phyloP scores from a whole-genome alignment of 2,797 vertebrate species.

The Takifugu rubripes region DNA sequence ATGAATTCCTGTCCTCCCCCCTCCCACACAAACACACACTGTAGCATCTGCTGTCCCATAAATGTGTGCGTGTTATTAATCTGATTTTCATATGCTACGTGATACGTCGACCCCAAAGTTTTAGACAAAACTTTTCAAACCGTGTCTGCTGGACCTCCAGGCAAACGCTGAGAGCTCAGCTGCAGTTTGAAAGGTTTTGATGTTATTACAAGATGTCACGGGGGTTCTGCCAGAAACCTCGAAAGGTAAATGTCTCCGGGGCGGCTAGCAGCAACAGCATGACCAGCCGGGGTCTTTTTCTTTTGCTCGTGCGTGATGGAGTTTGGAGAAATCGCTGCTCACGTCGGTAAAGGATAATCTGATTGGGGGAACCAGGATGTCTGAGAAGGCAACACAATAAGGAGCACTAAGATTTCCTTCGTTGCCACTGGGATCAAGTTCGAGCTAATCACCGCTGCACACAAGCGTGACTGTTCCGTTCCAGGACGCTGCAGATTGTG shows the following conservation, averaged over 20 bases:
- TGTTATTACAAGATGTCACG: neutral
- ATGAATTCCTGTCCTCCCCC: conserved; percentile 1
- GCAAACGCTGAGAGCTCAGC: neutral
- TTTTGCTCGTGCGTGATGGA: conserved; percentile 17
- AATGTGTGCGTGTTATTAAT: conserved; percentile 23
- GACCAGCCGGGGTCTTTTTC: neutral
- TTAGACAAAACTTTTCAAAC: conserved; percentile 65
- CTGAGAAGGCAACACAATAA: conserved; percentile 55
- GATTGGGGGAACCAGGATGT: conserved; percentile 35
- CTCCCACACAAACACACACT: conserved; percentile 6
- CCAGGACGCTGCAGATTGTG: conserved; percentile 60
- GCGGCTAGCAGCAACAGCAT: conserved; percentile 14
- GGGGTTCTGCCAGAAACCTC: conserved; percentile 7
- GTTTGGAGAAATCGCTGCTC: conserved; percentile 27
- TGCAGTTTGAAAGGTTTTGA: conserved; percentile 2
- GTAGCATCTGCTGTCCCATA: conserved; percentile 11
- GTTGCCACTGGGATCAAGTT: conserved; percentile 67
- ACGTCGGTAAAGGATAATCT: conserved; percentile 55
- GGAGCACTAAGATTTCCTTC: conserved; percentile 50
- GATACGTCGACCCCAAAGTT: conserved; percentile 26
- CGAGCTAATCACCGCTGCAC: conserved; percentile 75
- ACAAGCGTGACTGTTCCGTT: conserved; percentile 77
- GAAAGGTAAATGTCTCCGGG: conserved; percentile 8
- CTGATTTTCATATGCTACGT: conserved; percentile 57
- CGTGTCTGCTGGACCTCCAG: conserved; percentile 59